Conservation (phyloP, 2,797 vertebrate genomes). For the Gallinago nigripennis region DNA sequence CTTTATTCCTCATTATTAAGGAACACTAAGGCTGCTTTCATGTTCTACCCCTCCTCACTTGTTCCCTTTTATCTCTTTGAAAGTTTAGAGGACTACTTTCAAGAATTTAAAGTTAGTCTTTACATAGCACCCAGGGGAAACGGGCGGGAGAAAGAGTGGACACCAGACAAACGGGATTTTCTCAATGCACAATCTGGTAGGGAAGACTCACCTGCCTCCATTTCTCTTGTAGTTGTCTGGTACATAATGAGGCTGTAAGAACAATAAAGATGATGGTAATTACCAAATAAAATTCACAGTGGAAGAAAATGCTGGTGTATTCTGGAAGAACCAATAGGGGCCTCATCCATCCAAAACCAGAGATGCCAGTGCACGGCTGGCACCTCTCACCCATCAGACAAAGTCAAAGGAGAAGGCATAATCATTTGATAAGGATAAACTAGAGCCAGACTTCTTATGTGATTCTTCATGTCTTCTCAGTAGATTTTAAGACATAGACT, state of each 20-base stretch:
- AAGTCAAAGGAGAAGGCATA: neutral
- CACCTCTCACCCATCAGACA: fast-evolving
- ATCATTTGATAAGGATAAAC: neutral
- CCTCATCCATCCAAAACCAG: neutral
- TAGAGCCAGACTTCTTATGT: neutral
- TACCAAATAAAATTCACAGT: neutral
- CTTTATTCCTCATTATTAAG: neutral
- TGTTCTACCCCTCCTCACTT: neutral
- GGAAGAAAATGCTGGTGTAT: neutral
- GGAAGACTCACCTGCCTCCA: conserved; percentile 85
- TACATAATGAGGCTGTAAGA: conserved; percentile 92
- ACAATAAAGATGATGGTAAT: neutral
- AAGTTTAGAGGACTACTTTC: neutral
- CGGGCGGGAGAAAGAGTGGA: neutral
- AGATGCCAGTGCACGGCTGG: neutral
- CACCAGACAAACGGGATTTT: neutral
- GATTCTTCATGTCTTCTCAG: neutral
- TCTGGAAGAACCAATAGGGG: neutral
- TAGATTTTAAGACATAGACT: neutral
- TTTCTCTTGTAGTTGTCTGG: conserved; percentile 99
- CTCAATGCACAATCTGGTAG: neutral
- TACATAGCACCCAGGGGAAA: neutral
- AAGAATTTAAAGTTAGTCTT: neutral
- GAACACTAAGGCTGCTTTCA: neutral
- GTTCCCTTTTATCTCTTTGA: neutral